Evolutionary conservation across 2,113 vertebrate species (phyloP).

Genomic region (Hylia prasina): DNA sequence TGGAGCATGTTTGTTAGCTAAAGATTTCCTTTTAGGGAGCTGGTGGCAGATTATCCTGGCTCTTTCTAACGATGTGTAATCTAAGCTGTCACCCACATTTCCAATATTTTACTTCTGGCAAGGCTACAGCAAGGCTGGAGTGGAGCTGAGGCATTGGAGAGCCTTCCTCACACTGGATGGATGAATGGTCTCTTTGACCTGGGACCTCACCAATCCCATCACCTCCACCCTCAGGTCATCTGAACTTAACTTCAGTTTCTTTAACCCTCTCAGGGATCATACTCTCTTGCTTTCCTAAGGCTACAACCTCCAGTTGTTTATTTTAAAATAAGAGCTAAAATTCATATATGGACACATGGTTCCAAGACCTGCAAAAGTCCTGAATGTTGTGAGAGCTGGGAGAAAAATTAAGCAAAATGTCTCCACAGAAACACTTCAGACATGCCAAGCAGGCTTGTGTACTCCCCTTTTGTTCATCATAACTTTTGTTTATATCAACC

Average conservation of each 20-base stretch:
- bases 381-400: background rate
- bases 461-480: background rate
- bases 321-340: background rate
- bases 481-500: background rate
- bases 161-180: fast-evolving
- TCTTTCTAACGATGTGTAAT: constrained; percentile 6
- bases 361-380: background rate
- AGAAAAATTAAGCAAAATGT: background rate
- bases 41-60: background rate
- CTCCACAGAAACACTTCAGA: background rate
- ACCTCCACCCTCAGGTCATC: background rate
- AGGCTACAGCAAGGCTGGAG: background rate
- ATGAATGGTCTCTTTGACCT: background rate
- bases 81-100: constrained; percentile 36
- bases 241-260: background rate
- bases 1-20: background rate
- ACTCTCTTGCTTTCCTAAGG: background rate
- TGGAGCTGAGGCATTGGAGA: background rate
- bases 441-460: fast-evolving
- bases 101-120: background rate
- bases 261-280: background rate
- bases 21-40: constrained; percentile 46
- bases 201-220: background rate
- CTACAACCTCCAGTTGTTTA: fast-evolving
- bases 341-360: background rate